Base-by-base conservation (phyloP, 1,140 invertebrate genomes). In the Drosophila mauritiana region DNA sequence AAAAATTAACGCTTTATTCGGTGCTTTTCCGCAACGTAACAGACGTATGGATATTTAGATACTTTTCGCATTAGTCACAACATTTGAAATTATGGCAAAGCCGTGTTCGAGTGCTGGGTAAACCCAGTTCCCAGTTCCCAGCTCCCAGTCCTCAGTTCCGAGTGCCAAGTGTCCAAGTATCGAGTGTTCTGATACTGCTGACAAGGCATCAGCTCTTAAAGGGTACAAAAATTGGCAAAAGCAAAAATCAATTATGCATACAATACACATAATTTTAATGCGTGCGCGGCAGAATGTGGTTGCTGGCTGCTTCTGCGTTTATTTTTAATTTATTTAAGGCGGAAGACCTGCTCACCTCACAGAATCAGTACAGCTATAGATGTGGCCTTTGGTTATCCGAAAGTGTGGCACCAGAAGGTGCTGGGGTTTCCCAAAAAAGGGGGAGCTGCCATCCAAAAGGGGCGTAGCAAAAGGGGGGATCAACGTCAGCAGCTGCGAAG, bases 161-260 rank as follows among this genome's bases (percentile, higher is more conserved):
- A 72, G 74, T 52, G 15, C 48, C 63, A 58, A 42, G 39, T 40
- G 15, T 15, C 13, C 37, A 8, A 42, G n/a, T 39, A 39, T 39
- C 37, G 15, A 42, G 40, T 43, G 17, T 59, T 70, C 61, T 62
- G 61, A 53, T 70, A 70, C 34, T 70, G 63, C 63, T 67, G 63
- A 67, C 63, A 69, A 70, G 31, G 17, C 42, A 42, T n/a, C 42
- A 70, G 27, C 64, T 56, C 63, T 70, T 56, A 70, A 68, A 70
- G 67, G 80, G 82, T 56, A 63, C 40, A 52, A n/a, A 51, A 70
- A 86, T 78, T 85, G 57, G 82, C 69, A 55, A 86, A 75, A 68
- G 34, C 49, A 10, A 55, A 51, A 70, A 89, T 88, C 84, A 88
- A 83, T 88, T 88, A 89, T 88, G 83, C 83, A 88, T 83, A 88